phyloP scores from a whole-genome alignment of 2,797 vertebrate species.

The Leontocebus nigricollis region DNA sequence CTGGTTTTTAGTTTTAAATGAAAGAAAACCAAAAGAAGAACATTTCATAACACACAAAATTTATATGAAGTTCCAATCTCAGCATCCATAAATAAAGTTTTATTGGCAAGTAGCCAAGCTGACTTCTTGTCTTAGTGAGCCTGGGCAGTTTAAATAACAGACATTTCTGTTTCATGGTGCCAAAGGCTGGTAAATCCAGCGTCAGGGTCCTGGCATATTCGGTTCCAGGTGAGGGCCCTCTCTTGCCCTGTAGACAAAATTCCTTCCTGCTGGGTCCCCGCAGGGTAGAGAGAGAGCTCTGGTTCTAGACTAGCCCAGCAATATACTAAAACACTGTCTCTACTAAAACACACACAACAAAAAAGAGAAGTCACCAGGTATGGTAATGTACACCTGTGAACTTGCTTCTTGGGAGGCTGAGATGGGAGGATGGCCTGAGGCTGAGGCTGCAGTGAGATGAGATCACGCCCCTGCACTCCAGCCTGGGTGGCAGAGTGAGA shows the following conservation, averaged over 20 bases:
- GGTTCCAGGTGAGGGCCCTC: neutral
- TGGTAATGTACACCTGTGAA: too few species aligned
- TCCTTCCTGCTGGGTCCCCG: neutral
- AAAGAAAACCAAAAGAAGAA: neutral
- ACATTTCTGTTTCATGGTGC: rapidly evolving
- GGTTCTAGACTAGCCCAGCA: too few species aligned
- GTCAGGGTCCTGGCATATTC: neutral
- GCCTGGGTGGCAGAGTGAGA: too few species aligned
- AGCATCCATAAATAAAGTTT: neutral
- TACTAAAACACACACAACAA: too few species aligned
- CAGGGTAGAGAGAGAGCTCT: neutral
- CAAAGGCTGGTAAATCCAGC: neutral
- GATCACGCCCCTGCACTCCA: too few species aligned
- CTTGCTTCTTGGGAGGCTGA: too few species aligned
- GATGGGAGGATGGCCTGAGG: too few species aligned
- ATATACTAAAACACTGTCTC: too few species aligned
- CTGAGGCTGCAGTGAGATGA: too few species aligned
- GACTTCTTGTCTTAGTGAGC: neutral
- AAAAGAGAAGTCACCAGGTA: too few species aligned
- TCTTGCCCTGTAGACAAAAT: neutral
- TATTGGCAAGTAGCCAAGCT: neutral
- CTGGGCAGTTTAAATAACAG: rapidly evolving
- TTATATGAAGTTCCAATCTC: neutral
- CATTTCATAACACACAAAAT: neutral
- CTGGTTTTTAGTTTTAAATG: neutral